Evolutionary conservation across 2,888 invertebrate species (phyloP).

Genomic region (Biston stratarius): DNA sequence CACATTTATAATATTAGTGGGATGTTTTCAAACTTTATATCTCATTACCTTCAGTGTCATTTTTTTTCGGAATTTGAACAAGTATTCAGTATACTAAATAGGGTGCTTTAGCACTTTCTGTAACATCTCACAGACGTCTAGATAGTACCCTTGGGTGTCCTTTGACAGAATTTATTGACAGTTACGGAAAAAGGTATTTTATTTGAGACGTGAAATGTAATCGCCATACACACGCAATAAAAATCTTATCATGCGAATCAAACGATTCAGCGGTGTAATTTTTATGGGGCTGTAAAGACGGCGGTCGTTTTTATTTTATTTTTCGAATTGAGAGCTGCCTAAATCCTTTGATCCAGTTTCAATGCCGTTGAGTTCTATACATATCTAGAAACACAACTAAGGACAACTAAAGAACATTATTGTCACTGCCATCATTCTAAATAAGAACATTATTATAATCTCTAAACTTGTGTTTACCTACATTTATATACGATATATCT

Average conservation of each 20-base stretch:
- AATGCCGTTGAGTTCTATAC: conserved; percentile 25
- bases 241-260: conserved; percentile 67
- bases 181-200: conserved; percentile 44
- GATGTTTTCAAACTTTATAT: no score
- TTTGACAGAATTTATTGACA: conserved; percentile 29
- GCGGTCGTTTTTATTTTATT: conserved; percentile 56
- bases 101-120: conserved; percentile 3
- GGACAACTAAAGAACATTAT: no score
- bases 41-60: not conserved
- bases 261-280: conserved; percentile 69
- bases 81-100: not conserved
- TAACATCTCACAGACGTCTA: conserved; percentile 19
- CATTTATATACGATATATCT: no score
- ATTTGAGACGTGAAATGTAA: conserved; percentile 54
- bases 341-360: conserved; percentile 39
- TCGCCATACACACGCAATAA: conserved; percentile 64
- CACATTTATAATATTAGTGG: no score
- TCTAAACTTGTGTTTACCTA: no score
- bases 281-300: conserved; percentile 70
- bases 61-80: conserved; percentile 1
- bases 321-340: conserved; percentile 33
- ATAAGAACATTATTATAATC: no score
- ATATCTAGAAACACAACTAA: no score
- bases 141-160: conserved; percentile 22
- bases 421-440: no score